Conservation (phyloP, 2,888 invertebrate species). For the Melieria omissa region DNA sequence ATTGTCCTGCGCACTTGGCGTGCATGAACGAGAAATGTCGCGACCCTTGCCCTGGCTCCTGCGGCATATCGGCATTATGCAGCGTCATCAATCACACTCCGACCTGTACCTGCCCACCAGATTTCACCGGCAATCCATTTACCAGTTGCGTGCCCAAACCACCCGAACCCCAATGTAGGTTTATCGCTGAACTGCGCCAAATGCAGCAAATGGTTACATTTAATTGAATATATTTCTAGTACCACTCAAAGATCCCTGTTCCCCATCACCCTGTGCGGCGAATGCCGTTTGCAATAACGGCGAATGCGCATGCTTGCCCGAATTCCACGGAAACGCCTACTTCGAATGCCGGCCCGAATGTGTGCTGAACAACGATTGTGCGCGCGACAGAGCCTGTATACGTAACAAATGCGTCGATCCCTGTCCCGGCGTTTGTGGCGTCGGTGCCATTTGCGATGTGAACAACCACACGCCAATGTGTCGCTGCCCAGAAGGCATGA, state of each 20-base stretch:
- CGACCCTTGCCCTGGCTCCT: conserved; percentile 78
- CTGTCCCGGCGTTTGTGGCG: conserved; percentile 80
- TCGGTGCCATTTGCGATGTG: conserved; percentile 78
- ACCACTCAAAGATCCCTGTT: conserved; percentile 69
- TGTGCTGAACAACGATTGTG: conserved; percentile 81
- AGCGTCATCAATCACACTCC: conserved; percentile 73
- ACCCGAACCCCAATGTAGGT: conserved; percentile 53
- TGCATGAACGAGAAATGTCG: conserved; percentile 75
- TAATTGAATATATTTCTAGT: conserved; percentile 37
- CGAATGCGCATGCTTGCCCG: conserved; percentile 74
- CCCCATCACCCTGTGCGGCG: conserved; percentile 81
- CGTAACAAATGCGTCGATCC: conserved; percentile 83
- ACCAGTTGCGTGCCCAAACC: conserved; percentile 68
- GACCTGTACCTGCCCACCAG: conserved; percentile 72
- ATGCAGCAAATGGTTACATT: neutral
- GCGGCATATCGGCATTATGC: conserved; percentile 72
- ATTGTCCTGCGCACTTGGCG: conserved; percentile 74
- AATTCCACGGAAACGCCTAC: conserved; percentile 73
- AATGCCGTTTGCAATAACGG: conserved; percentile 78
- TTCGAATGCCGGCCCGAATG: conserved; percentile 84
- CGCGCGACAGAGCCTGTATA: conserved; percentile 78
- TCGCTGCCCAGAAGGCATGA: conserved; percentile 74
- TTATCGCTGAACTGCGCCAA: neutral
- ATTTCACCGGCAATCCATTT: conserved; percentile 74
- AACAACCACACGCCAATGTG: conserved; percentile 81